Evolutionary conservation across 2,888 invertebrate genomes (phyloP).

Genomic region (Drosophila pseudotakahashii): DNA sequence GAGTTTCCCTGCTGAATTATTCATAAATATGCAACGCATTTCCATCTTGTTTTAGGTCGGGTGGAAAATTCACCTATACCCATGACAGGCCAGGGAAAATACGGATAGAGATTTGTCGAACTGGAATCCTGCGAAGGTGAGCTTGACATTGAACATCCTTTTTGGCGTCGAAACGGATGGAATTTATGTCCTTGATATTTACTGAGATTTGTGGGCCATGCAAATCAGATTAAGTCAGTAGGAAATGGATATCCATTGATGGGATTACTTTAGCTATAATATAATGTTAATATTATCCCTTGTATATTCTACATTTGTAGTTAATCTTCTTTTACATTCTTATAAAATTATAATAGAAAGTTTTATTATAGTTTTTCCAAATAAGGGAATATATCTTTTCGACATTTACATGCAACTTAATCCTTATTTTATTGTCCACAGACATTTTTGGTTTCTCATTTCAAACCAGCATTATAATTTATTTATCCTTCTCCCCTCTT

Average conservation of each 20-base stretch:
- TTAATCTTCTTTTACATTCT: no score
- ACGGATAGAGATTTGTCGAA: conserved; percentile 14
- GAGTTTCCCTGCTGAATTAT: conserved; percentile 35
- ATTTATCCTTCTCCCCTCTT: background rate
- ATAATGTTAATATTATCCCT: background rate
- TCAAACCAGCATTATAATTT: conserved; percentile 2
- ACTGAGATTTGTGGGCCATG: conserved; percentile 20
- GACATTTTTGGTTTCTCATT: background rate
- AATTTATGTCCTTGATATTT: conserved; percentile 10
- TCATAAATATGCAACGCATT: conserved; percentile 53
- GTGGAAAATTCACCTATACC: conserved; percentile 17
- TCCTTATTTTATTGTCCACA: background rate
- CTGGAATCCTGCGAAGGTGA: conserved; percentile 14
- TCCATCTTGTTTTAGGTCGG: conserved; percentile 21
- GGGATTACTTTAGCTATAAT: background rate
- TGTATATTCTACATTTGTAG: background rate
- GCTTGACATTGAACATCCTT: background rate
- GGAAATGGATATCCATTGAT: conserved; percentile 16
- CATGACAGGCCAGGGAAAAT: conserved; percentile 40
- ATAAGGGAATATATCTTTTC: background rate
- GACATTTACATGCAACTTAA: background rate
- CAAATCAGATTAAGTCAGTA: conserved; percentile 21
- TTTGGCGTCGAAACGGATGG: background rate
- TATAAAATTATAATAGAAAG: no score
- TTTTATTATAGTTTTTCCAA: no score